Evolutionary conservation across 2,113 vertebrate genomes (phyloP).

Genomic region (Triplophysa siluroides): DNA sequence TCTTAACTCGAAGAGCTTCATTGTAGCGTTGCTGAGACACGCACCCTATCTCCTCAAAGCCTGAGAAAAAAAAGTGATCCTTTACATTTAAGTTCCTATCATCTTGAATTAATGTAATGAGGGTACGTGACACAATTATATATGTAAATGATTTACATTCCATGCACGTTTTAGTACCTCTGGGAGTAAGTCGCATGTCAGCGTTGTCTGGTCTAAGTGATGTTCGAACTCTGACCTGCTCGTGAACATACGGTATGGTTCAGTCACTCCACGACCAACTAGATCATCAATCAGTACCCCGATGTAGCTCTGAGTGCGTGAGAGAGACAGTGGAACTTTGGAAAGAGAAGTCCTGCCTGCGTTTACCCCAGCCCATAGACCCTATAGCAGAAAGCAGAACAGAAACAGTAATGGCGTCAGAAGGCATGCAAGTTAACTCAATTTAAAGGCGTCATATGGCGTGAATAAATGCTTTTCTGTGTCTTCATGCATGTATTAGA

Average conservation of each 20-base stretch:
- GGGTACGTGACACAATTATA: background rate
- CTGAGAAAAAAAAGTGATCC: slow-evolving; percentile 72
- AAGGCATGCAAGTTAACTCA: too few relatives aligned
- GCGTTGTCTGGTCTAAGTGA: slow-evolving; percentile 90
- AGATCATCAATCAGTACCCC: slow-evolving; percentile 94
- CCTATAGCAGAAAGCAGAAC: slow-evolving; percentile 69
- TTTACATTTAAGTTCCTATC: too few relatives aligned
- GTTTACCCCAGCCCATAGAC: slow-evolving; percentile 90
- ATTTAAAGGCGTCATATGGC: too few relatives aligned
- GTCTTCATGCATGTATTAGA: too few relatives aligned
- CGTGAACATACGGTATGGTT: slow-evolving; percentile 98
- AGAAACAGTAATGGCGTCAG: background rate
- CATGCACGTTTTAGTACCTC: slow-evolving; percentile 71
- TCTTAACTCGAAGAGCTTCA: slow-evolving; percentile 72
- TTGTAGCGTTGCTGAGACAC: slow-evolving; percentile 81
- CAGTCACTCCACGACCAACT: slow-evolving; percentile 82
- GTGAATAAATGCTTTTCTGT: too few relatives aligned
- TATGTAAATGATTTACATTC: background rate
- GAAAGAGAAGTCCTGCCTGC: slow-evolving; percentile 77
- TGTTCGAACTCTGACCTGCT: slow-evolving; percentile 91
- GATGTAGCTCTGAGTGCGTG: slow-evolving; percentile 90
- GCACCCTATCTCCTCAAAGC: slow-evolving; percentile 85
- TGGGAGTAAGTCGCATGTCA: slow-evolving; percentile 82
- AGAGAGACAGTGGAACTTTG: slow-evolving; percentile 75
- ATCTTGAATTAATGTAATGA: too few relatives aligned